Conservation (phyloP, 2,888 invertebrate genomes). For the Ennomos erosarius region DNA sequence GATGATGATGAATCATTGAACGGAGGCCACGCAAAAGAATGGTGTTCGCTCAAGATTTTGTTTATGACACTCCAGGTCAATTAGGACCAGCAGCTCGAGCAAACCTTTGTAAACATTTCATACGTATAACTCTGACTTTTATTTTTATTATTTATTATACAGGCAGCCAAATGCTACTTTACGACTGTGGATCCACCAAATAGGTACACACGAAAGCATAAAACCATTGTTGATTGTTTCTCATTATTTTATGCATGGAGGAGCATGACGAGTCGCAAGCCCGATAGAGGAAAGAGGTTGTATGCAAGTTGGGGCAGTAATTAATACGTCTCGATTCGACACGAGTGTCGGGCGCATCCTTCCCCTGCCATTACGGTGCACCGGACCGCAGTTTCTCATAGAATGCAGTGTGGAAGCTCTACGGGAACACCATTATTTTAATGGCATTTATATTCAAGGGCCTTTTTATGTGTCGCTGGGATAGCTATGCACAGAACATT, state of each 20-base stretch:
- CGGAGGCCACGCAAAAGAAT: no score
- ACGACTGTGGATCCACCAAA: not conserved
- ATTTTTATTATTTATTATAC: no score
- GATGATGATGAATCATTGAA: no score
- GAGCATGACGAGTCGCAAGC: conserved; percentile 57
- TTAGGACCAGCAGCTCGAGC: no score
- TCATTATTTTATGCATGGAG: conserved; percentile 63
- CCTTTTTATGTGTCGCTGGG: not conserved
- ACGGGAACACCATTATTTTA: not conserved
- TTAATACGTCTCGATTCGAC: conserved; percentile 72
- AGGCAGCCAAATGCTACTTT: no score
- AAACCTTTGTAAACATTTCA: no score
- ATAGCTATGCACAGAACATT: conserved; percentile 4
- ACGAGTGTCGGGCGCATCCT: conserved; percentile 70
- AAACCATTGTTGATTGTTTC: conserved; percentile 24
- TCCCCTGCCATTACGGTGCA: conserved; percentile 55
- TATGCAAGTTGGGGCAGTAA: conserved; percentile 49
- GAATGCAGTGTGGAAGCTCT: conserved; percentile 5
- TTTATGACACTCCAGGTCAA: no score
- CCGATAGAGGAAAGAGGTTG: conserved; percentile 44
- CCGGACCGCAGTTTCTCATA: conserved; percentile 50
- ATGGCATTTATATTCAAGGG: not conserved
- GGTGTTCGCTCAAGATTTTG: no score
- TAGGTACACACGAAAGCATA: conserved; percentile 2
- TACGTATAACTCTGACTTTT: no score